These are phyloP conservation scores for Brotula barbata DNA, from an alignment of 2,797 vertebrate species.

Conservation along the genomic window DNA sequence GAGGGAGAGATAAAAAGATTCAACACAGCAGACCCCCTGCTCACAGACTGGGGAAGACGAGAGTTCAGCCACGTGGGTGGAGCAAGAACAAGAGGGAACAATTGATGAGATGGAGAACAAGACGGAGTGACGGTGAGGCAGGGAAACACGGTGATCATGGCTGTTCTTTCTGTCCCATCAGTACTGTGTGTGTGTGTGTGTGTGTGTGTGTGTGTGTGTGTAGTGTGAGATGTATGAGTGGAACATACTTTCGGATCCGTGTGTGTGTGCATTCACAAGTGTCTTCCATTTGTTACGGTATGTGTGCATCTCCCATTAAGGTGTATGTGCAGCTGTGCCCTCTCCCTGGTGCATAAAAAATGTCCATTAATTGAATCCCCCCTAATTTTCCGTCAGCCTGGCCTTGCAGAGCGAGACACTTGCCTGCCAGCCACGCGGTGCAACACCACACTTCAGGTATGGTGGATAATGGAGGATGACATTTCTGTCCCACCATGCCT, in stretches of 20 bases:
- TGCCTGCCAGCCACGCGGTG: constrained; percentile 79
- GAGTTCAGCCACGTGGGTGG: constrained; percentile 17
- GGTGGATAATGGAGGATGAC: constrained; percentile 97
- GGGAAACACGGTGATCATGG: constrained; percentile 39
- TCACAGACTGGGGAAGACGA: constrained; percentile 19
- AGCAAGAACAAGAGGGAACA: constrained; percentile 15
- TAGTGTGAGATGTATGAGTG: no score
- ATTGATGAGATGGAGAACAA: constrained; percentile 8
- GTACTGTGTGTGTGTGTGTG: constrained; percentile 75
- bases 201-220: constrained; percentile 77
- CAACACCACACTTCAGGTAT: constrained; percentile 89
- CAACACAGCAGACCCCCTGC: constrained; percentile 25
- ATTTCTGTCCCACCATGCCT: constrained; percentile 98
- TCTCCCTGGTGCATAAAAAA: constrained; percentile 96
- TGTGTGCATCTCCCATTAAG: constrained; percentile 46
- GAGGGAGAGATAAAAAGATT: constrained; percentile 22
- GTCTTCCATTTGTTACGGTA: constrained; percentile 45
- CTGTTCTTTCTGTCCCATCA: constrained; percentile 52
- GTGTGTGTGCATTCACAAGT: constrained; percentile 24
- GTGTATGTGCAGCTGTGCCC: constrained; percentile 73
- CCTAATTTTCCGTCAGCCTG: constrained; percentile 91
- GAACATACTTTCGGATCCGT: constrained; percentile 63
- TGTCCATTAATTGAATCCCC: constrained; percentile 98
- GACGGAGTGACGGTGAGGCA: constrained; percentile 24
- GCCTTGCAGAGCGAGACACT: constrained; percentile 71